phyloP scores from a whole-genome alignment of 2,113 vertebrate genomes.

The Cheirogaleus medius region DNA sequence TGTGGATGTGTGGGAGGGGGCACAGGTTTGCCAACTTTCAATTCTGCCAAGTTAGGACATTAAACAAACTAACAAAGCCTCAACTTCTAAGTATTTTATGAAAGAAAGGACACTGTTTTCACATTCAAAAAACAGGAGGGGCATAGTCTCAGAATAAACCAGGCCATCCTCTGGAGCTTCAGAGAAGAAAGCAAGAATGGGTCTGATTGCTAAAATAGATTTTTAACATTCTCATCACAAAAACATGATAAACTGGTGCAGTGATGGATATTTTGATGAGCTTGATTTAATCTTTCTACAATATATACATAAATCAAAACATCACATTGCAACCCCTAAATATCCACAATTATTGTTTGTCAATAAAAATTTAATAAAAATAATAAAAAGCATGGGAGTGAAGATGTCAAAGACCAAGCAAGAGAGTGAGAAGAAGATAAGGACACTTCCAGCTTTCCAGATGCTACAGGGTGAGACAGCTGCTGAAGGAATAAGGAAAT shows the following conservation, averaged over 20 bases:
- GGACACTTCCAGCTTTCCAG: neutral
- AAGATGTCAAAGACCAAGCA: neutral
- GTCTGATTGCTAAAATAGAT: neutral
- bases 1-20: neutral
- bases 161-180: neutral
- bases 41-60: neutral
- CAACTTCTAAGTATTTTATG: neutral
- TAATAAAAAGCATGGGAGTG: neutral
- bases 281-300: neutral
- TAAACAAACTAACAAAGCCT: neutral
- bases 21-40: neutral
- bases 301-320: neutral
- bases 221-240: neutral
- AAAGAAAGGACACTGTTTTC: neutral
- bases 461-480: neutral
- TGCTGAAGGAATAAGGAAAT: neutral
- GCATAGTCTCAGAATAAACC: neutral
- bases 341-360: neutral
- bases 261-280: neutral
- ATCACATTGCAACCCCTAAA: neutral
- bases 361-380: no score
- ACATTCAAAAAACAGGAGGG: neutral
- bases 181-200: neutral
- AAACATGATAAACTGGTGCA: neutral
- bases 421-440: neutral